phyloP scores from a whole-genome alignment of 2,113 vertebrate genomes.

The Halcyon senegalensis region DNA sequence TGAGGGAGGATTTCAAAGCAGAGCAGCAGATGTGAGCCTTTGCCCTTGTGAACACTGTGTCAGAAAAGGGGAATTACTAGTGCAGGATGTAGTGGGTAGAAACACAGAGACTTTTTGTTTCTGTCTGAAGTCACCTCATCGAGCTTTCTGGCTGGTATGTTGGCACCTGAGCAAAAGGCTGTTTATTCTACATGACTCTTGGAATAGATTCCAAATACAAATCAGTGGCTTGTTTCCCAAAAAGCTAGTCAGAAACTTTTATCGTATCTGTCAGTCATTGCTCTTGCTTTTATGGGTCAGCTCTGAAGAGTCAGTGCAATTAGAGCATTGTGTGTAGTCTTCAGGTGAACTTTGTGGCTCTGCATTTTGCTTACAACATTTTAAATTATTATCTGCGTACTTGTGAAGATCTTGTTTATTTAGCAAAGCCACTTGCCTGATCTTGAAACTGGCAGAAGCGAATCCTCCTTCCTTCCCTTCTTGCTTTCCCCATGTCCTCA shows the following conservation, averaged over 20 bases:
- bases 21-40: not conserved
- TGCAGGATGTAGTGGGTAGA: not conserved
- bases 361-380: not conserved
- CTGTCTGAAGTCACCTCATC: not conserved
- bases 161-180: constrained; percentile 52
- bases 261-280: not conserved
- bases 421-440: not conserved
- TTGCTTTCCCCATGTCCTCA: not conserved
- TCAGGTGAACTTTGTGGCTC: not conserved
- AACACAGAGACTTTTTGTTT: not conserved
- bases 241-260: constrained; percentile 9
- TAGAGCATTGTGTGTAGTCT: not conserved
- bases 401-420: not conserved
- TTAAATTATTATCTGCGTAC: not conserved
- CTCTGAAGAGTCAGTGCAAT: constrained; percentile 19
- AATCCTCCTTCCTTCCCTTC: not conserved
- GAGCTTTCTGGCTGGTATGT: not conserved
- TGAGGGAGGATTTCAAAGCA: not conserved
- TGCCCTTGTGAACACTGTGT: not conserved
- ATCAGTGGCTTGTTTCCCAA: constrained; percentile 24
- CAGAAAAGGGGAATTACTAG: not conserved
- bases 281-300: not conserved
- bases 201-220: not conserved
- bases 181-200: not conserved
- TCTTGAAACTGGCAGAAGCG: not conserved